phyloP scores from a whole-genome alignment of 2,113 vertebrate genomes.

The Climacteris rufus region DNA sequence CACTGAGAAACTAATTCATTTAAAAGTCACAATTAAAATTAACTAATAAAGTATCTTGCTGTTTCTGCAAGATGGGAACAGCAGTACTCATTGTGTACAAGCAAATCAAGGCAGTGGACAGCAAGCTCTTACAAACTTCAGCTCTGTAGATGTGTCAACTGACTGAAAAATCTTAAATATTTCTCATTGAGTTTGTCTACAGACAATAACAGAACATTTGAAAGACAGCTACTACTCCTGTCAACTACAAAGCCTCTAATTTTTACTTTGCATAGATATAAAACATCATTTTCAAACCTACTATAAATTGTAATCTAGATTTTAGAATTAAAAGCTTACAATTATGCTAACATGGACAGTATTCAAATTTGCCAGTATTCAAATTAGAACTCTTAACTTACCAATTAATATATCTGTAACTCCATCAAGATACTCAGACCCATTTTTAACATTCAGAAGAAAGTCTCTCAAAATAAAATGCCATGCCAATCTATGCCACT shows the following conservation, averaged over 20 bases:
- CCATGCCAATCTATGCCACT: neutral
- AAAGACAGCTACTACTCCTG: neutral
- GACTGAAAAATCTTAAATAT: neutral
- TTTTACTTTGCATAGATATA: neutral
- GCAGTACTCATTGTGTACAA: neutral
- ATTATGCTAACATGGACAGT: neutral
- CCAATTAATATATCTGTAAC: neutral
- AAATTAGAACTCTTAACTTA: neutral
- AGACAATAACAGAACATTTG: neutral
- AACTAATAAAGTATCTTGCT: neutral
- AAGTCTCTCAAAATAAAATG: neutral
- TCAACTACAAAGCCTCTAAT: neutral
- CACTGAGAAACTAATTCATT: neutral
- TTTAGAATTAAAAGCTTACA: neutral
- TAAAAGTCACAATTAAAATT: neutral
- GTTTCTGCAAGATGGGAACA: neutral
- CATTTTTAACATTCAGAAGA: neutral
- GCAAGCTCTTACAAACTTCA: neutral
- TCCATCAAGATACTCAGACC: neutral
- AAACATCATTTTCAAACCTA: neutral
- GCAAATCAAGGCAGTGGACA: neutral
- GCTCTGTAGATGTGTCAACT: neutral
- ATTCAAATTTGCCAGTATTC: too few species aligned
- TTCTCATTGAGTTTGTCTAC: neutral
- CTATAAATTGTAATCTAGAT: neutral